These are phyloP conservation scores for Muntiacus muntjak DNA, from an alignment of 2,113 vertebrate genomes.

Conservation along the genomic window DNA sequence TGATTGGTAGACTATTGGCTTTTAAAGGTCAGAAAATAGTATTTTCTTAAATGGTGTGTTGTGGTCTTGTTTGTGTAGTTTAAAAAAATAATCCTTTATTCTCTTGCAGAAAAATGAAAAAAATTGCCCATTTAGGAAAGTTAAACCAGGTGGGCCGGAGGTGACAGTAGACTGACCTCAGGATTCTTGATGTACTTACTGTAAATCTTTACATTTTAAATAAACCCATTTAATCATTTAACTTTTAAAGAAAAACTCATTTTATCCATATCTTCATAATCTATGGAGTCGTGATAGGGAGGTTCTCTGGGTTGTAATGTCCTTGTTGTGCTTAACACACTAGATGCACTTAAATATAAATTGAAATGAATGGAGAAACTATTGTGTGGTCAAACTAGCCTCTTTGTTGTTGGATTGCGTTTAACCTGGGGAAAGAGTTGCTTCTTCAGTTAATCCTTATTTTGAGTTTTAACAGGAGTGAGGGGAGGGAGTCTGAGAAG, in stretches of 20 bases:
- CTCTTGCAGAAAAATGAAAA: neutral
- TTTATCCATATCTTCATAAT: neutral
- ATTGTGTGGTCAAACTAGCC: neutral
- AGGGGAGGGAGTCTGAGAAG: neutral
- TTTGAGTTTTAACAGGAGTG: neutral
- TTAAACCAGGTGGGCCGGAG: neutral
- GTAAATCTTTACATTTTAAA: neutral
- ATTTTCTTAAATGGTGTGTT: neutral
- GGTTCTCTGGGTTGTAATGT: neutral
- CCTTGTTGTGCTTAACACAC: neutral
- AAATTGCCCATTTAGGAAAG: neutral
- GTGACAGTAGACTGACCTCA: neutral
- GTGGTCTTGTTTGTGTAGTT: neutral
- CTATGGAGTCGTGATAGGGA: neutral
- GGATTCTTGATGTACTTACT: neutral
- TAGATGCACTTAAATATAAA: neutral
- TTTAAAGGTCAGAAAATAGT: neutral
- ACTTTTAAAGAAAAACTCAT: neutral
- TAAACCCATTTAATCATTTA: neutral
- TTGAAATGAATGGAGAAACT: neutral
- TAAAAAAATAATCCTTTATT: neutral
- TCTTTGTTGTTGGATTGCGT: neutral
- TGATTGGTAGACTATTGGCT: neutral
- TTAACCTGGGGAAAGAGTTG: neutral
- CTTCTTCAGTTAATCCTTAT: neutral